phyloP scores from a whole-genome alignment of 1,140 invertebrate species.

The Littorina saxatilis region DNA sequence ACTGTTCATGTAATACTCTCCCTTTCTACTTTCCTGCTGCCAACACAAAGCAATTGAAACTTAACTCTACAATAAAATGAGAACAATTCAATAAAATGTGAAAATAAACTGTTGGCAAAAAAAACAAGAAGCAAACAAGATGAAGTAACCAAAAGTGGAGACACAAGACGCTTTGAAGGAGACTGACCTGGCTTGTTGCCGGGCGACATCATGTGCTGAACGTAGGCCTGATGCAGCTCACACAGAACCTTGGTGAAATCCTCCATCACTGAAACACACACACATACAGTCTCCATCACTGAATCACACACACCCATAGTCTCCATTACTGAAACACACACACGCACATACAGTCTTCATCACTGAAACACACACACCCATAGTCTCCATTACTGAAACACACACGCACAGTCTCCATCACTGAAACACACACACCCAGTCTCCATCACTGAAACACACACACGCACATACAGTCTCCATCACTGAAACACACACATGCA shows the following conservation, averaged over 20 bases:
- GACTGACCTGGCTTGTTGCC: conserved; percentile 66
- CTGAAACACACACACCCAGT: neutral
- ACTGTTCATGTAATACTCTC: no score
- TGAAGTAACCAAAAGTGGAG: conserved; percentile 3
- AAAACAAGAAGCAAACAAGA: neutral
- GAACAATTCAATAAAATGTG: neutral
- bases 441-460: conserved; percentile 64
- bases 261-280: conserved; percentile 59
- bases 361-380: neutral
- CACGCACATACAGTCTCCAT: no score
- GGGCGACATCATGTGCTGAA: conserved; percentile 59
- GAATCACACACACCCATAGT: neutral
- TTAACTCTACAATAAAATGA: no score
- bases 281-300: neutral
- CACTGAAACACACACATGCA: no score
- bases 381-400: conserved; percentile 62
- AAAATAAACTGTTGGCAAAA: neutral
- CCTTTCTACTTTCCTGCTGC: no score
- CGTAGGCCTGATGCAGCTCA: conserved; percentile 64
- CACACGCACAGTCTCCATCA: conserved; percentile 5
- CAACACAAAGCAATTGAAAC: no score
- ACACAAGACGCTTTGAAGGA: neutral
- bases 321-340: conserved; percentile 58
- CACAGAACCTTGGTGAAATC: conserved; percentile 63
- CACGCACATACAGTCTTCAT: neutral